Base-by-base conservation (phyloP, 2,113 vertebrate species). In the Lipotes vexillifer region DNA sequence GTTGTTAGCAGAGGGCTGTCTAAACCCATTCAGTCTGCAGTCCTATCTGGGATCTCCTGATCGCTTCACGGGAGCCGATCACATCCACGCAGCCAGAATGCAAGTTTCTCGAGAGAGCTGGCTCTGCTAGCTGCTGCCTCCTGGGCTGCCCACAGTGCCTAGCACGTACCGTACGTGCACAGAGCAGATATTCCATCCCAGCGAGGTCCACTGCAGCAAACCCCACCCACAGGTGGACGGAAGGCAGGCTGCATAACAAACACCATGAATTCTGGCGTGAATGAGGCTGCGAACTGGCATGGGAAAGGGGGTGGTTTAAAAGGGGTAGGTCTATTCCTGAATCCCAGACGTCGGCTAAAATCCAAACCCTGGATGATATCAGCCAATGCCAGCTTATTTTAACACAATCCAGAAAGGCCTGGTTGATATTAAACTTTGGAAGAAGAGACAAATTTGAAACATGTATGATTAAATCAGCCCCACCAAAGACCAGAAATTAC, bases 91-190 rank as follows among this genome's bases (percentile, higher is more conserved):
- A 1, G 36, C 7, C 69, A 52, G 71, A 27, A 25, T 1, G 1
- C 33, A 33, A 2, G 4, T 38, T 59, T 44, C 46, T 1, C 6
- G 11, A 38, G 57, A 38, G 63, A 13, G 57, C 41, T 18, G 10
- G 57, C 63, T 36, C 21, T 17, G 33, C 41, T 23, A 20, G 38
- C 83, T 13, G 7, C 71, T n/a, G 52, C 59, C n/a, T 65, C 20
- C 17, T 1, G 0, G 18, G 23, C 8, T 31, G 46, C 8, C 44
- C 75, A 8, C 11, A 5, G 8, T 5, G 13, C 31, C 23, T 5
- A 10, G 77, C n/a, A 1, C 0, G 3, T 2, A 21, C 36, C 82
- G 14, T 1, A 8, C 5, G 0, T 0, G 18, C 46, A 44, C 21
- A 71, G 33, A 36, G 44, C 36, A 93, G 36, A 25, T 6, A 41